These are phyloP conservation scores for Lordiphosa clarofinis DNA, from an alignment of 1,140 invertebrate genomes.

Conservation along the genomic window DNA sequence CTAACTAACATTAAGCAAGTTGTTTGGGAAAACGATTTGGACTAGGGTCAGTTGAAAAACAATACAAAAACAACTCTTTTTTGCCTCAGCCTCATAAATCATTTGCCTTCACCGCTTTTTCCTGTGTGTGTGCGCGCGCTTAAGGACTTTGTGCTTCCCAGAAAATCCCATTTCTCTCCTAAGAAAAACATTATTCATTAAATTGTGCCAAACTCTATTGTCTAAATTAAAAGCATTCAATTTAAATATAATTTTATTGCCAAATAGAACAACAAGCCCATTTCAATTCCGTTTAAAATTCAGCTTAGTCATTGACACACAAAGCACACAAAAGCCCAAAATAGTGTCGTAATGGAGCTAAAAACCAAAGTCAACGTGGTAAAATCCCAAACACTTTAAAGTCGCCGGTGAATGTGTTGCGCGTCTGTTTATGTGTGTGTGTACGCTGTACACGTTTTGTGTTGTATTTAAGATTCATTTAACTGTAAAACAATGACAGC, in stretches of 20 bases:
- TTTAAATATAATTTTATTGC: conserved; percentile 23
- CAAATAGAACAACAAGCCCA: background rate
- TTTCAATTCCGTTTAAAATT: conserved; percentile 38
- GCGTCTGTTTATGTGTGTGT: conserved; percentile 25
- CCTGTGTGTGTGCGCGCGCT: background rate
- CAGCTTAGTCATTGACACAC: conserved; percentile 46
- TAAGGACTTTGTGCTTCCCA: background rate
- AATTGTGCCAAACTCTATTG: conserved; percentile 25
- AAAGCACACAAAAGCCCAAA: conserved; percentile 22
- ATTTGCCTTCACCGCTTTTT: conserved; percentile 21
- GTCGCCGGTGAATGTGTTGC: conserved; percentile 2
- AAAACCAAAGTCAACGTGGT: conserved; percentile 14
- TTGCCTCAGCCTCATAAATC: conserved; percentile 29
- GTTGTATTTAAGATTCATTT: conserved; percentile 47
- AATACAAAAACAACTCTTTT: conserved; percentile 32
- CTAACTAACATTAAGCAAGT: too few relatives aligned
- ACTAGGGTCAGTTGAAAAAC: conserved; percentile 41
- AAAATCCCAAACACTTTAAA: conserved; percentile 18
- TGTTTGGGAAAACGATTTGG: conserved; percentile 14
- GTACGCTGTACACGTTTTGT: conserved; percentile 16
- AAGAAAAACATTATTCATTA: background rate
- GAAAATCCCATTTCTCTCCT: conserved; percentile 1
- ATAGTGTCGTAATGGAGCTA: conserved; percentile 29
- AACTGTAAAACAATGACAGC: conserved; percentile 37
- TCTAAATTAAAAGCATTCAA: conserved; percentile 29